Conservation (phyloP, 1,140 invertebrate species). For the Idris sp. region DNA sequence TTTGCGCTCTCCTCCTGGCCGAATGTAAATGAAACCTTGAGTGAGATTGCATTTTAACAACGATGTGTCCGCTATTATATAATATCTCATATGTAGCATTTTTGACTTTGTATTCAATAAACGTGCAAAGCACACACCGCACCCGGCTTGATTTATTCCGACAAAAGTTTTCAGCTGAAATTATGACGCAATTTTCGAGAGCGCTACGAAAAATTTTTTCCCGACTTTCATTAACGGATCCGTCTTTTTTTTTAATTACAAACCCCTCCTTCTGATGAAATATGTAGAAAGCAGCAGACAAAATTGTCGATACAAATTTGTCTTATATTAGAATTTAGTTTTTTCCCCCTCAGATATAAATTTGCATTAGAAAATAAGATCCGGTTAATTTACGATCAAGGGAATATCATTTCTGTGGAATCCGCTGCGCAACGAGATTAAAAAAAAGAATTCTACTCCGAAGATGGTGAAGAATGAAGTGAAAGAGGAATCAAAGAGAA, state of each 20-base stretch:
- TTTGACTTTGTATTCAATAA: conserved; percentile 60
- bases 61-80: conserved; percentile 58
- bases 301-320: too few species aligned
- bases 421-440: conserved; percentile 13
- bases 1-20: conserved; percentile 62
- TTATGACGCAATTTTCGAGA: conserved; percentile 58
- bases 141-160: conserved; percentile 54
- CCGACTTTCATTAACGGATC: conserved; percentile 47
- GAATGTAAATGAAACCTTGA: conserved; percentile 65
- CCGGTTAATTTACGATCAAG: conserved; percentile 49
- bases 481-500: conserved; percentile 14
- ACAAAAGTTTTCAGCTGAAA: conserved; percentile 57
- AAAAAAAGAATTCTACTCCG: conserved; percentile 27
- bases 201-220: conserved; percentile 26
- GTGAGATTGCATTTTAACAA: conserved; percentile 65
- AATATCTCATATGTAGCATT: conserved; percentile 57
- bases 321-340: too few species aligned
- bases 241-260: conserved; percentile 45
- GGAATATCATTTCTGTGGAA: conserved; percentile 38
- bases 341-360: too few species aligned
- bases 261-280: too few species aligned
- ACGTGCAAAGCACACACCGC: too few species aligned
- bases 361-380: conserved; percentile 51
- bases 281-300: too few species aligned
- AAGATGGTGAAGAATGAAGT: conserved; percentile 37